phyloP scores from a whole-genome alignment of 2,797 vertebrate species.

The Sciurus vulgaris region DNA sequence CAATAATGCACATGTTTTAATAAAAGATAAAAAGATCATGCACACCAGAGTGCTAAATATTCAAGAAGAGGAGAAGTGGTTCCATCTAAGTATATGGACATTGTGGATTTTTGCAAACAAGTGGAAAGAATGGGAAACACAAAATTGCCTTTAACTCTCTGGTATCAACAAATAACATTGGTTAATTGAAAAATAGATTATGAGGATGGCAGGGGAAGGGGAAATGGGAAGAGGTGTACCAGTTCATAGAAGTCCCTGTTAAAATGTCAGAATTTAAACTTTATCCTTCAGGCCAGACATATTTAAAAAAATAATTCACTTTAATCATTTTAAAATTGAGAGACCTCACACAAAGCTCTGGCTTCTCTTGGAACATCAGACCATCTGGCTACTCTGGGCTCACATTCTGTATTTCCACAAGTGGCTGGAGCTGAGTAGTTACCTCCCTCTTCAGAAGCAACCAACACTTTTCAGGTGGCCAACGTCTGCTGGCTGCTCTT shows the following conservation, averaged over 20 bases:
- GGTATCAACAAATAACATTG: neutral
- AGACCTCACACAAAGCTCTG: neutral
- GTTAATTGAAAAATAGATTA: neutral
- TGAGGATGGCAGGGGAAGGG: neutral
- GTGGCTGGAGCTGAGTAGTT: neutral
- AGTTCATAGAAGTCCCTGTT: neutral
- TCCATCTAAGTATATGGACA: neutral
- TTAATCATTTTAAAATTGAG: neutral
- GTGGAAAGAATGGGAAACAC: neutral
- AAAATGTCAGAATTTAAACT: neutral
- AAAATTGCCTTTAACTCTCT: neutral
- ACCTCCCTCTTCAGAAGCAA: neutral
- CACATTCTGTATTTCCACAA: neutral
- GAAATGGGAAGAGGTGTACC: neutral
- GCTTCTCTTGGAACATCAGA: slow-evolving; percentile 36
- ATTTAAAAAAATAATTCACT: slow-evolving; percentile 1
- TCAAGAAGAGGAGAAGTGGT: neutral
- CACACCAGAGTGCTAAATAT: neutral
- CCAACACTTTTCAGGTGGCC: neutral
- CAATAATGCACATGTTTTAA: neutral
- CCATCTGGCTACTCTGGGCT: neutral
- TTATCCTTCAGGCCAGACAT: neutral
- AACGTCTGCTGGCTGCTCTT: neutral
- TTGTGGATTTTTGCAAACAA: neutral
- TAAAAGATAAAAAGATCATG: neutral